Percentiles rank a stretch among this genome's conserved stretches.
These are phyloP conservation scores for Macaria notata DNA, from an alignment of 2,888 invertebrate species.

Conservation along the genomic window DNA sequence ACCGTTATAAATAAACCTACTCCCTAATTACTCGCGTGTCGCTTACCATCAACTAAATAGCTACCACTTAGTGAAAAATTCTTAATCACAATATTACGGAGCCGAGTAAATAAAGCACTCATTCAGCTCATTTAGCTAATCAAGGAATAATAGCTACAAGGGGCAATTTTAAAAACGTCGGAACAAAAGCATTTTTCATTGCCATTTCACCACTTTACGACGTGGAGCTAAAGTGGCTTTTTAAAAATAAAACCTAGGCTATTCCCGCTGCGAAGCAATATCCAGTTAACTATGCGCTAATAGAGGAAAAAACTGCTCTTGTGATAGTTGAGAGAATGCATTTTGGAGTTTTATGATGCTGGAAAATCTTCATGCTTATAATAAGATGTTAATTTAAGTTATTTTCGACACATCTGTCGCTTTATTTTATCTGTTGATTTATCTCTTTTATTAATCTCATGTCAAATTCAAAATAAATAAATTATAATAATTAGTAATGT, in stretches of 20 bases:
- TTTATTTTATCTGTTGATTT: too few species aligned
- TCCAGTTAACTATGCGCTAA: conserved; percentile 22
- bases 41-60: conserved; percentile 3
- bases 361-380: too few species aligned
- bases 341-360: neutral
- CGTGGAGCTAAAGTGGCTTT: conserved; percentile 19
- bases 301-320: conserved; percentile 14
- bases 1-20: conserved; percentile 2
- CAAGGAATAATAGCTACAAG: conserved; percentile 5
- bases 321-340: conserved; percentile 6
- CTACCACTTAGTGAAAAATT: conserved; percentile 7
- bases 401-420: too few species aligned
- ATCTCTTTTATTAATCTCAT: too few species aligned
- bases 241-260: conserved; percentile 17
- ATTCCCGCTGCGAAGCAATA: conserved; percentile 18
- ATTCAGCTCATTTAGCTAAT: conserved; percentile 11
- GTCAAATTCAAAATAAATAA: too few species aligned
- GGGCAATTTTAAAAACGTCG: conserved; percentile 18
- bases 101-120: conserved; percentile 1
- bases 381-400: too few species aligned
- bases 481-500: too few species aligned
- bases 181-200: conserved; percentile 15
- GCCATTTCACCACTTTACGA: conserved; percentile 11
- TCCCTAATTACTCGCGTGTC: conserved; percentile 5
- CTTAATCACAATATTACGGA: conserved; percentile 9